A percentile compares a stretch with the other conserved stretches of the same genome.
Conservation (phyloP, 2,113 vertebrate species). For the Chroicocephalus ridibundus region DNA sequence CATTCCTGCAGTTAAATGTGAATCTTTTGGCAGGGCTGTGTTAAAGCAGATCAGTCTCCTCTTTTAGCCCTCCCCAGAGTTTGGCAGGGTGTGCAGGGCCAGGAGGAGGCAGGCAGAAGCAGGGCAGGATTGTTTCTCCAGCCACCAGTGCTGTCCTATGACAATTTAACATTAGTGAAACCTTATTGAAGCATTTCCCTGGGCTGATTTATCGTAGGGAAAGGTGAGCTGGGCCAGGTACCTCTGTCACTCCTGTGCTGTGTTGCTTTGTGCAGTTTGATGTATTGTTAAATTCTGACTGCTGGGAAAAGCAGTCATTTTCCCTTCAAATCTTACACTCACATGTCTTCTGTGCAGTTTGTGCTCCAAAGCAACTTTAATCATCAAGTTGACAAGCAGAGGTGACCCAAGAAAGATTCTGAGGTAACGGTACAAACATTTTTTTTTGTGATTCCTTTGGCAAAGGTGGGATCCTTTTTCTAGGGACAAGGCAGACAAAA, state of each 20-base stretch:
- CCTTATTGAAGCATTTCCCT: neutral
- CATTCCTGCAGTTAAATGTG: neutral
- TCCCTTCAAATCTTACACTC: neutral
- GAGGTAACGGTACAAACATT: conserved; percentile 69
- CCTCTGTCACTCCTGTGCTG: neutral
- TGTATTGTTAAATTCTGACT: neutral
- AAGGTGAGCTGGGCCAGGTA: neutral
- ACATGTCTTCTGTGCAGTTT: conserved; percentile 63
- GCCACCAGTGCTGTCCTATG: neutral
- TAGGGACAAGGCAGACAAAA: neutral
- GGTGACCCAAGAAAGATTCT: conserved; percentile 62
- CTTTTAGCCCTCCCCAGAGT: neutral
- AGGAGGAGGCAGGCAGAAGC: neutral
- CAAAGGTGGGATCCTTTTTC: neutral
- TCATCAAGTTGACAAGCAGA: conserved; percentile 70
- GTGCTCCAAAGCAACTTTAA: conserved; percentile 67
- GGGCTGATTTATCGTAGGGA: neutral
- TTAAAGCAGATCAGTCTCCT: neutral
- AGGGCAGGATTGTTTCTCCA: neutral
- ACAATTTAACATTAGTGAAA: neutral
- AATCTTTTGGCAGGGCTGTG: neutral
- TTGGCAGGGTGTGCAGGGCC: neutral
- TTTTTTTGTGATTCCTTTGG: neutral
- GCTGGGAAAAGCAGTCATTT: neutral
- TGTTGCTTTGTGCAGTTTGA: neutral